Conservation (phyloP, 2,888 invertebrate species). For the Parnassius smintheus region DNA sequence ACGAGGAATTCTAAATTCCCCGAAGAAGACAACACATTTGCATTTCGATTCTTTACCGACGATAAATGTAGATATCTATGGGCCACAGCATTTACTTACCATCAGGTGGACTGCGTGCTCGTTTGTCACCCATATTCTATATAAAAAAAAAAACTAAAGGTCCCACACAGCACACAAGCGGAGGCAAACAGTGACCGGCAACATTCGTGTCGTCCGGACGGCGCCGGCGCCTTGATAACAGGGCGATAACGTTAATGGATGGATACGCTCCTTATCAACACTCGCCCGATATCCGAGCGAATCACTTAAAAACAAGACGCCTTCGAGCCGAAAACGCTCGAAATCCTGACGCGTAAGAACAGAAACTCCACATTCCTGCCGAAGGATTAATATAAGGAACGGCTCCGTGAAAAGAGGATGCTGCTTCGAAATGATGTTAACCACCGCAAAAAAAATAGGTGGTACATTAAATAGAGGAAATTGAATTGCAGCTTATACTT, state of each 20-base stretch:
- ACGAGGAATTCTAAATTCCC: too few species aligned
- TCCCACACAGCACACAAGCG: not conserved
- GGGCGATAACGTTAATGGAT: conserved; percentile 77
- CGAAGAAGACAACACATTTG: too few species aligned
- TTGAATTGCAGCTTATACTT: too few species aligned
- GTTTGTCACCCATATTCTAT: too few species aligned
- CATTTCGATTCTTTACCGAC: too few species aligned
- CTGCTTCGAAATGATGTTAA: conserved; percentile 68
- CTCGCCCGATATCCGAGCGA: conserved; percentile 44
- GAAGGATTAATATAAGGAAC: conserved; percentile 47
- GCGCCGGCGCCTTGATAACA: conserved; percentile 76
- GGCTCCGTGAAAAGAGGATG: conserved; percentile 64
- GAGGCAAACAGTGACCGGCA: conserved; percentile 1
- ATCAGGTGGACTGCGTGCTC: too few species aligned
- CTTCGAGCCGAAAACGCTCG: conserved; percentile 12
- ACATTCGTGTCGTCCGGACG: conserved; percentile 40
- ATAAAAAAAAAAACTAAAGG: not conserved
- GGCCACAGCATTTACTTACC: too few species aligned
- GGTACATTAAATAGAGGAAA: too few species aligned
- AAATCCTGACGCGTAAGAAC: conserved; percentile 1
- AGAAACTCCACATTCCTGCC: not conserved
- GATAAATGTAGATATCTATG: too few species aligned
- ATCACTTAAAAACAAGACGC: conserved; percentile 36
- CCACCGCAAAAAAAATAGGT: conserved; percentile 35
- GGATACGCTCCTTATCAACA: conserved; percentile 69